Conservation (phyloP, 2,113 vertebrate genomes). For the Saimiri boliviensis region DNA sequence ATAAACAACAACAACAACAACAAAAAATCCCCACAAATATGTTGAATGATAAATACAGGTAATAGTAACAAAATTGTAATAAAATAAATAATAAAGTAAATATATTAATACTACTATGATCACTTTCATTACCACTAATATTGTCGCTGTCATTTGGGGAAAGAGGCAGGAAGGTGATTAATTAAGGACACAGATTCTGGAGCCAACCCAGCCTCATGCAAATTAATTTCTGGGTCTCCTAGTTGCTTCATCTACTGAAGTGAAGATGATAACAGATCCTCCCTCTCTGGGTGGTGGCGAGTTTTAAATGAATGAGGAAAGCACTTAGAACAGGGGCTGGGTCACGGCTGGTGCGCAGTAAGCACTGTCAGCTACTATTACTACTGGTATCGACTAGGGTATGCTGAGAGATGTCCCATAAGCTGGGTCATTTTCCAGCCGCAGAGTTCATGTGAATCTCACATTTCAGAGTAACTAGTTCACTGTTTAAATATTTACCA, state of each 20-base stretch:
- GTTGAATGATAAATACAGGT: not conserved
- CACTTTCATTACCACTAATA: rapidly evolving
- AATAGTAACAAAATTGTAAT: not conserved
- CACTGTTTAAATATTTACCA: not conserved
- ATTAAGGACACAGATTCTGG: not conserved
- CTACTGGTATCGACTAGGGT: not conserved
- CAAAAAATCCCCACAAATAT: no score
- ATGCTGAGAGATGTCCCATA: not conserved
- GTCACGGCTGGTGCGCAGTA: rapidly evolving
- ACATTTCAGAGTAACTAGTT: not conserved
- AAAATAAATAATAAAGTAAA: not conserved
- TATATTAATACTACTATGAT: no score
- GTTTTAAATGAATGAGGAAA: not conserved
- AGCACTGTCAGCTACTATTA: rapidly evolving
- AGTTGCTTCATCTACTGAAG: not conserved
- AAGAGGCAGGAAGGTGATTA: rapidly evolving
- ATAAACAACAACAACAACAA: no score
- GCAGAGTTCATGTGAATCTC: not conserved
- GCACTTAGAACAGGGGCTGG: rapidly evolving
- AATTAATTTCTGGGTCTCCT: not conserved
- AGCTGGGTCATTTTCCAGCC: not conserved
- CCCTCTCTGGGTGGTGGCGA: not conserved
- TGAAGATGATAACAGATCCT: rapidly evolving
- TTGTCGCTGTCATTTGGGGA: rapidly evolving
- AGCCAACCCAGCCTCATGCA: not conserved